A percentile compares a stretch with the other conserved stretches of the same genome.
These are phyloP conservation scores for Tortrix viridana DNA, from an alignment of 2,888 invertebrate genomes.

Conservation along the genomic window DNA sequence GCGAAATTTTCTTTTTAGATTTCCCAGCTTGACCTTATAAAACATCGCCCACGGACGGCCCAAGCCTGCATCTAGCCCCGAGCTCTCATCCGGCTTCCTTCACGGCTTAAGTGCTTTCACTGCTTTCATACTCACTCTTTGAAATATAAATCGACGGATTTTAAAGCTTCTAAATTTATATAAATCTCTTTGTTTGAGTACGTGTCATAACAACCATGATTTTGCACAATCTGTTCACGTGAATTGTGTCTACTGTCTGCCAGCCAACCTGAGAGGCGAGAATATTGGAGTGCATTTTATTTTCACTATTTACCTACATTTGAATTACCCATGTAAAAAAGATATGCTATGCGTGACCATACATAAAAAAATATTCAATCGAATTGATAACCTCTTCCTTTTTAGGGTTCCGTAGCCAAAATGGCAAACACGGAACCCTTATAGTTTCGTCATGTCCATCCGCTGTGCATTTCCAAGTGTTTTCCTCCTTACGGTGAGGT, in stretches of 20 bases:
- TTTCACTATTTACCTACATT: neutral
- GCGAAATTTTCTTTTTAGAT: neutral
- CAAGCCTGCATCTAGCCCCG: neutral
- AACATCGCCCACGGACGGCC: neutral
- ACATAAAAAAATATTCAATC: no score
- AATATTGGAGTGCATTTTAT: neutral
- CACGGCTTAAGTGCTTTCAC: constrained; percentile 11
- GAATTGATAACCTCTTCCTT: no score
- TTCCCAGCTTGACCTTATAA: constrained; percentile 24
- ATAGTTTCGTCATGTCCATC: no score
- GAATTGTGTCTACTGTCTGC: neutral
- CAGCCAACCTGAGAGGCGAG: neutral
- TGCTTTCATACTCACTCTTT: constrained; percentile 9
- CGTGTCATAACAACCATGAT: constrained; percentile 24
- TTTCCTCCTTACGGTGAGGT: no score
- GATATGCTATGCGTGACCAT: no score
- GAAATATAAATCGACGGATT: constrained; percentile 4
- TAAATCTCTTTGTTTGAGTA: constrained; percentile 18
- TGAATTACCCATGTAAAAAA: no score
- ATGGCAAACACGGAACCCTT: no score
- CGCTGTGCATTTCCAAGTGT: no score
- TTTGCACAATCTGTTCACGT: neutral
- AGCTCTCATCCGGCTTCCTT: neutral
- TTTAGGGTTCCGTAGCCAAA: no score
- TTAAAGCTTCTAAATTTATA: constrained; percentile 6